A percentile compares a stretch with the other conserved stretches of the same genome.
Evolutionary conservation across 1,140 invertebrate species (phyloP).

Genomic region (Stegodyphus mimosarum): DNA sequence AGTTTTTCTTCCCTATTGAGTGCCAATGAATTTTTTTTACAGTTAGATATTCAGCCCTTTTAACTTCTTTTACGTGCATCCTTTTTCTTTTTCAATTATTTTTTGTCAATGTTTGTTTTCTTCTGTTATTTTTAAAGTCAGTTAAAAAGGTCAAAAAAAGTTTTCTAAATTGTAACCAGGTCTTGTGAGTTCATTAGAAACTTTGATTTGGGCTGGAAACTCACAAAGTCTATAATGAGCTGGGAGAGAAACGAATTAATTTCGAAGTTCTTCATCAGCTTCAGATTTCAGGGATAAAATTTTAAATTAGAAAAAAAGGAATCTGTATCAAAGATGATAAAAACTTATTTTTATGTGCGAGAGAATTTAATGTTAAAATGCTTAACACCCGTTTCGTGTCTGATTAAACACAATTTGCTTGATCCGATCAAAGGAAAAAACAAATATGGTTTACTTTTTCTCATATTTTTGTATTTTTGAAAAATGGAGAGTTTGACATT

Average conservation of each 20-base stretch:
- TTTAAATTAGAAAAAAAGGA: no score
- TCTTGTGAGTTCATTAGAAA: conserved; percentile 20
- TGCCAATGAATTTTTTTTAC: conserved; percentile 48
- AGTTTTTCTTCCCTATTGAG: conserved; percentile 38
- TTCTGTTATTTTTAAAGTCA: conserved; percentile 26
- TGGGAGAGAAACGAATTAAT: not conserved
- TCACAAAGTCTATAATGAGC: conserved; percentile 24
- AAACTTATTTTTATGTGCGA: no score
- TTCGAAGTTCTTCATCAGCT: no score
- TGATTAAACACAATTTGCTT: no score
- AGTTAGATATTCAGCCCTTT: not conserved
- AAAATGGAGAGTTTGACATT: no score
- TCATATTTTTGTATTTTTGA: no score
- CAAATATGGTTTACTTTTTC: no score
- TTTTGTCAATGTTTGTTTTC: conserved; percentile 1
- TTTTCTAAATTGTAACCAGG: conserved; percentile 5
- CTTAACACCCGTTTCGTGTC: no score
- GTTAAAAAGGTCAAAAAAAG: not conserved
- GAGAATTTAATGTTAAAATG: no score
- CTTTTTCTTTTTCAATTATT: conserved; percentile 16
- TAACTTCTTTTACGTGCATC: conserved; percentile 6
- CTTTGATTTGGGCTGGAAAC: conserved; percentile 4
- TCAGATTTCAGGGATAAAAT: no score
- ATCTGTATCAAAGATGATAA: no score
- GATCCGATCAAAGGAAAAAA: no score